Evolutionary conservation across 2,113 vertebrate species (phyloP).

Genomic region (Carlito syrichta): DNA sequence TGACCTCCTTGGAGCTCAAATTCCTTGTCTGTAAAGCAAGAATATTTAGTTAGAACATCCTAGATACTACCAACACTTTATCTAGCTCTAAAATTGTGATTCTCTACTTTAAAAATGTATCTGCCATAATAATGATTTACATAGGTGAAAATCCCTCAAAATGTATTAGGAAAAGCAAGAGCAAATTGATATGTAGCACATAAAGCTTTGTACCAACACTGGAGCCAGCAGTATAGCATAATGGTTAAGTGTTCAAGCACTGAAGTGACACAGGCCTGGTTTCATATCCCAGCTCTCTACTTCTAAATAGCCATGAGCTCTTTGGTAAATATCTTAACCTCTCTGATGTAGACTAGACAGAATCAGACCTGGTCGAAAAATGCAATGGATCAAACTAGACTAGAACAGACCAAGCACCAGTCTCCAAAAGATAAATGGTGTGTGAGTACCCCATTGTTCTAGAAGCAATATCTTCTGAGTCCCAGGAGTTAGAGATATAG

Average conservation of each 20-base stretch:
- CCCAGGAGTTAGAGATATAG: neutral
- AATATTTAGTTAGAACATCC: neutral
- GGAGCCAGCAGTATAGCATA: neutral
- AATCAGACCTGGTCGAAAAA: slow-evolving; percentile 22
- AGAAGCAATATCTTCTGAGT: neutral
- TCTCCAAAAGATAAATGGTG: slow-evolving; percentile 9
- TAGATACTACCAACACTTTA: neutral
- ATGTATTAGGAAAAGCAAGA: neutral
- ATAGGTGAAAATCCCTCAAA: neutral
- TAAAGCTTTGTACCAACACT: neutral
- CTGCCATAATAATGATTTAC: slow-evolving; percentile 6
- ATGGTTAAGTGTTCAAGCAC: neutral
- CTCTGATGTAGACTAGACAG: neutral
- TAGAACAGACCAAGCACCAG: neutral
- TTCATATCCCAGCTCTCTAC: neutral
- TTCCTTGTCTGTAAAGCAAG: neutral
- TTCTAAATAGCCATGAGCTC: slow-evolving; percentile 5
- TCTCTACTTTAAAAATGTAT: neutral
- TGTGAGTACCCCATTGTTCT: neutral
- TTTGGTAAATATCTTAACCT: neutral
- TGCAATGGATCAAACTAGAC: neutral
- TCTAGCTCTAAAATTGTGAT: neutral
- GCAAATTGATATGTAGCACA: neutral
- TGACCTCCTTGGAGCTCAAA: neutral
- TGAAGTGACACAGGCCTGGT: neutral